Percentiles rank a stretch among this genome's conserved stretches.
Conservation (phyloP, 2,797 vertebrate genomes). For the Selene dorsalis region DNA sequence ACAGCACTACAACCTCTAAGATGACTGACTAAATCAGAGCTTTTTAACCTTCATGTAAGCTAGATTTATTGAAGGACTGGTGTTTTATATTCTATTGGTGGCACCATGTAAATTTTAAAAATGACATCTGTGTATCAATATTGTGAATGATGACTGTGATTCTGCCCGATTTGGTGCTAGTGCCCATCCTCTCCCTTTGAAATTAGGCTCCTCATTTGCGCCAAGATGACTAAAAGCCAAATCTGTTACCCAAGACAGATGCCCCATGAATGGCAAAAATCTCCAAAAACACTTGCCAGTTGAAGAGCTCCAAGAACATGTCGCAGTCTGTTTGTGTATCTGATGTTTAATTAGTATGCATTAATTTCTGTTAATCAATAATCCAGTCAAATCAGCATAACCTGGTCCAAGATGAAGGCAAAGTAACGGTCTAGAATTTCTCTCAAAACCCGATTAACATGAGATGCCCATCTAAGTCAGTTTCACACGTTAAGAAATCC, state of each 20-base stretch:
- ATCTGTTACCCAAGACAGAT: conserved; percentile 17
- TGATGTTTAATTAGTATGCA: conserved; percentile 2
- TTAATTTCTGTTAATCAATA: conserved; percentile 14
- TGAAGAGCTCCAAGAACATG: conserved; percentile 8
- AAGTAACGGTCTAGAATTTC: neutral
- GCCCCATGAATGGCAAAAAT: conserved; percentile 8
- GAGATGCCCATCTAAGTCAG: conserved; percentile 13
- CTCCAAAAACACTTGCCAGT: neutral
- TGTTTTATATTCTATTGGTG: neutral
- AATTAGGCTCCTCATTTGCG: conserved; percentile 22
- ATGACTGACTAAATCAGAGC: neutral
- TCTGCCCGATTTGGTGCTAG: neutral
- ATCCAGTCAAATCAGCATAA: conserved; percentile 2
- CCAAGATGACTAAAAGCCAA: conserved; percentile 19
- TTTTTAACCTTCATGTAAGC: neutral
- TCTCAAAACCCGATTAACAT: conserved; percentile 3
- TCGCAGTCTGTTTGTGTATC: neutral
- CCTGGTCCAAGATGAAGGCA: neutral
- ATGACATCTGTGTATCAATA: neutral
- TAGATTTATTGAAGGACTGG: neutral
- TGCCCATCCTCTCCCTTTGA: neutral
- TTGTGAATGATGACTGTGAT: neutral
- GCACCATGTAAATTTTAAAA: neutral
- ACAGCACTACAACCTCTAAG: neutral
- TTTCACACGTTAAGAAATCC: conserved; percentile 40